Percentiles rank a stretch among this genome's conserved stretches.
Evolutionary conservation across 2,797 vertebrate species (phyloP).

Genomic region (Muscicapa striata): DNA sequence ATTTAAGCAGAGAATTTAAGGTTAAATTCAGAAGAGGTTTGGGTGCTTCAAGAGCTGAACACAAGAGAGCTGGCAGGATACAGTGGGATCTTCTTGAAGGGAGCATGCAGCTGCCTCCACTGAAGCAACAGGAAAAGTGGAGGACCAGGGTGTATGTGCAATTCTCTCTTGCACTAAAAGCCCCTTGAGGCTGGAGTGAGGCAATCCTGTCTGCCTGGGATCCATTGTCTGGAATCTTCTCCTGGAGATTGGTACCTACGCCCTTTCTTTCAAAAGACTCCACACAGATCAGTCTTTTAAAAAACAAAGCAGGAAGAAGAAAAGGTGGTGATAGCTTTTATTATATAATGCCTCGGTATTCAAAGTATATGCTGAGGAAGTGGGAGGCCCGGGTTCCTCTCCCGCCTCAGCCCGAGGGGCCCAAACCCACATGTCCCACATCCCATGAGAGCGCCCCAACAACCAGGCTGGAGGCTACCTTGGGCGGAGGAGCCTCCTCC

Average conservation of each 20-base stretch:
- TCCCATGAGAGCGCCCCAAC: constrained; percentile 47
- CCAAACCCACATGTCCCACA: constrained; percentile 59
- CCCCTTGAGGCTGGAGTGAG: constrained; percentile 61
- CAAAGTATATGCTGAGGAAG: constrained; percentile 71
- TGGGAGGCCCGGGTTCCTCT: constrained; percentile 54
- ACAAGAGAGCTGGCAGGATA: background rate
- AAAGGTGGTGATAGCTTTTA: constrained; percentile 71
- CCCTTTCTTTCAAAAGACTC: constrained; percentile 71
- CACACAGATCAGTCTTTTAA: constrained; percentile 46
- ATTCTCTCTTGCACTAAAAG: constrained; percentile 53
- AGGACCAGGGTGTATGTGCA: constrained; percentile 56
- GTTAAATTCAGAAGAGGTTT: background rate
- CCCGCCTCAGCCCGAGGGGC: constrained; percentile 59
- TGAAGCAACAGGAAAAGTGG: constrained; percentile 28
- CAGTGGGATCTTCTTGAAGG: background rate
- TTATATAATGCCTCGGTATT: constrained; percentile 64
- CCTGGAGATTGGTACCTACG: constrained; percentile 66
- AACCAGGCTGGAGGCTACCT: constrained; percentile 62
- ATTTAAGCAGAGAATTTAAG: background rate
- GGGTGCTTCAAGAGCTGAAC: background rate
- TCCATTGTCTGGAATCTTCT: constrained; percentile 69
- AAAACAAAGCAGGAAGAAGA: constrained; percentile 73
- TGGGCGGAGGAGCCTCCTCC: constrained; percentile 45
- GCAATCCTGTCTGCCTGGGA: constrained; percentile 61
- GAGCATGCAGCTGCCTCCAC: background rate